phyloP scores from a whole-genome alignment of 2,113 vertebrate genomes.

The Cephalopholis sonnerati region DNA sequence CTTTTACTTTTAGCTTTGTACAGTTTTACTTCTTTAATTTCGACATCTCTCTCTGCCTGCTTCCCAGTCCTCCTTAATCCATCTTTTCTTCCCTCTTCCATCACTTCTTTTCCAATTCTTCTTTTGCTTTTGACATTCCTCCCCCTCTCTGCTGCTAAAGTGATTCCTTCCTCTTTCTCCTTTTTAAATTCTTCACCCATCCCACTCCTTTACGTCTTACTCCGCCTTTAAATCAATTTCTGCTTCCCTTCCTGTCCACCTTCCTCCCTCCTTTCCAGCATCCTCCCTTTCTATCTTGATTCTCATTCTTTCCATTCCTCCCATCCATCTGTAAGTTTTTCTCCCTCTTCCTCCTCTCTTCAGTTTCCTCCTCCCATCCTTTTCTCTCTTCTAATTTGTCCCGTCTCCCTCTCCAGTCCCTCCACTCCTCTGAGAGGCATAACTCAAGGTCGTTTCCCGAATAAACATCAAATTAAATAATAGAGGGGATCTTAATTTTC shows the following conservation, averaged over 20 bases:
- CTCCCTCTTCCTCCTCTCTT: neutral
- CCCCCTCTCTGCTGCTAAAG: neutral
- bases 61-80: neutral
- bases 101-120: neutral
- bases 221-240: neutral
- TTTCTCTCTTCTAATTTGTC: neutral
- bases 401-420: neutral
- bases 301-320: neutral
- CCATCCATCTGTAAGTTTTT: neutral
- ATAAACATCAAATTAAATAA: conserved; percentile 54
- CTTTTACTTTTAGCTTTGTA: neutral
- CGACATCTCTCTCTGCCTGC: neutral
- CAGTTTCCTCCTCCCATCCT: neutral
- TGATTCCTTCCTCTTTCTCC: neutral
- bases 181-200: neutral
- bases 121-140: neutral
- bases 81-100: neutral
- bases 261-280: neutral
- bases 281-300: neutral
- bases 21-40: neutral
- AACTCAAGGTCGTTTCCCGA: conserved; percentile 54
- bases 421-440: neutral
- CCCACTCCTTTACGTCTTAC: neutral
- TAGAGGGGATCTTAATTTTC: conserved; percentile 21
- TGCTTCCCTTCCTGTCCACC: neutral